Percentiles rank a stretch among this genome's conserved stretches.
phyloP scores from a whole-genome alignment of 2,888 invertebrate species.

The Stomorhina lunata region DNA sequence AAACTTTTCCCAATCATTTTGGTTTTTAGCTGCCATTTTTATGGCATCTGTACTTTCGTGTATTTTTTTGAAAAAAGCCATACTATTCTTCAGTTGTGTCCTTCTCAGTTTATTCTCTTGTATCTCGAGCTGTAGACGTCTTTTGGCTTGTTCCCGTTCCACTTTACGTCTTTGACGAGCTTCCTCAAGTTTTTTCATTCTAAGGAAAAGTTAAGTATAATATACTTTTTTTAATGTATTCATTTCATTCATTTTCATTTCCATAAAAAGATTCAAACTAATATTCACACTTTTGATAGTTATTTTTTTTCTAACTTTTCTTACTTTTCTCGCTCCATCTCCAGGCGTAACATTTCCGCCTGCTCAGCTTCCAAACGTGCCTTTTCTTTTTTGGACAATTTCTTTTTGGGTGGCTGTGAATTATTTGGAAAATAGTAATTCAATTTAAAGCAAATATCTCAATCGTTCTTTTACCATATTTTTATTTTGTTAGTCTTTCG shows the following conservation, averaged over 20 bases:
- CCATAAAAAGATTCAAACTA: too few relatives aligned
- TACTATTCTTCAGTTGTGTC: conserved; percentile 77
- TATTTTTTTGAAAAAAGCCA: conserved; percentile 75
- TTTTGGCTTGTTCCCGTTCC: conserved; percentile 78
- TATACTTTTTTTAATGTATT: too few relatives aligned
- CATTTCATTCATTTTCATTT: too few relatives aligned
- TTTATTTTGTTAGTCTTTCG: neutral
- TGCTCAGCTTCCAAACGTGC: conserved; percentile 79
- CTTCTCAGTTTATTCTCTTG: conserved; percentile 77
- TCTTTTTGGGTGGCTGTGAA: conserved; percentile 78
- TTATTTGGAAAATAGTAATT: neutral
- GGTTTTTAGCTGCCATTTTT: conserved; percentile 72
- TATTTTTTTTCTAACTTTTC: conserved; percentile 1
- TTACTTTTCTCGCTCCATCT: conserved; percentile 80
- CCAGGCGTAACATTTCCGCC: conserved; percentile 79
- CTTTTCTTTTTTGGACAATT: conserved; percentile 80
- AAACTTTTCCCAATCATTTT: conserved; percentile 78
- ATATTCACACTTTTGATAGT: too few relatives aligned
- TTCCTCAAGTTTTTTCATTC: conserved; percentile 78
- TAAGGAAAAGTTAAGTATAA: conserved; percentile 60
- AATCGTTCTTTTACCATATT: conserved; percentile 40
- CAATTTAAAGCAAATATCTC: neutral
- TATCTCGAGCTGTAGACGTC: conserved; percentile 77
- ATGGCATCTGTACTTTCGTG: conserved; percentile 74
- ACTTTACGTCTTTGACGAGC: conserved; percentile 78